Percentiles rank a stretch among this genome's conserved stretches.
phyloP scores from a whole-genome alignment of 2,113 vertebrate species.

The Hippocampus mohnikei region DNA sequence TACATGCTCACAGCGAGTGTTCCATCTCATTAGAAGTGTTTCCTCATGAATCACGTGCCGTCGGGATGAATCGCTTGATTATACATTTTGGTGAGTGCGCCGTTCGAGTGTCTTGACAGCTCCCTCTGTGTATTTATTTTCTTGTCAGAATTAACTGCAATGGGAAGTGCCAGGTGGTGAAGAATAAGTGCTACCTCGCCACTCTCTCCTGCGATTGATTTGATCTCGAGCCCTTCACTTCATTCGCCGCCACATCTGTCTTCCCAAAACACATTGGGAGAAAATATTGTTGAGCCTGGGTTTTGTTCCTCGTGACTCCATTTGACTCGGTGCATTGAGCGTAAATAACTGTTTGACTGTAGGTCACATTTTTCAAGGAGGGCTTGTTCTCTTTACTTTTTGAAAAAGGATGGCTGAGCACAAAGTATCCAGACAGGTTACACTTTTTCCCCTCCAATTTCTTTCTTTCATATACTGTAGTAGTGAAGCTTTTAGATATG shows the following conservation, averaged over 20 bases:
- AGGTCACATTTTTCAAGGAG: slow-evolving; percentile 29
- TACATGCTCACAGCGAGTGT: slow-evolving; percentile 18
- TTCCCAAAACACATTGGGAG: slow-evolving; percentile 45
- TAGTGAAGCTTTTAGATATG: no score
- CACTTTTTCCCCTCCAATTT: neutral
- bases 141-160: slow-evolving; percentile 37
- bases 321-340: slow-evolving; percentile 32
- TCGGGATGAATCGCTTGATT: slow-evolving; percentile 50
- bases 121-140: slow-evolving; percentile 26
- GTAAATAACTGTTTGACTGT: slow-evolving; percentile 38
- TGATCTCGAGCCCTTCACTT: slow-evolving; percentile 50
- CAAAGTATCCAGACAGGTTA: neutral
- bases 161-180: slow-evolving; percentile 38
- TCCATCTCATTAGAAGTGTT: slow-evolving; percentile 51
- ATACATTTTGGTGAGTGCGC: slow-evolving; percentile 35
- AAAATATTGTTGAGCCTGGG: slow-evolving; percentile 33
- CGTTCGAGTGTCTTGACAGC: slow-evolving; percentile 10
- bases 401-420: neutral
- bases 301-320: slow-evolving; percentile 31
- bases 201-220: slow-evolving; percentile 49
- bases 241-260: slow-evolving; percentile 44
- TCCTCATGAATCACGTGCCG: slow-evolving; percentile 46
- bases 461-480: neutral
- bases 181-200: slow-evolving; percentile 37
- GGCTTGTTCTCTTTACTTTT: neutral